Percentiles rank a stretch among this genome's conserved stretches.
Evolutionary conservation across 1,140 invertebrate species (phyloP).

Genomic region (Belonocnema kinseyi): DNA sequence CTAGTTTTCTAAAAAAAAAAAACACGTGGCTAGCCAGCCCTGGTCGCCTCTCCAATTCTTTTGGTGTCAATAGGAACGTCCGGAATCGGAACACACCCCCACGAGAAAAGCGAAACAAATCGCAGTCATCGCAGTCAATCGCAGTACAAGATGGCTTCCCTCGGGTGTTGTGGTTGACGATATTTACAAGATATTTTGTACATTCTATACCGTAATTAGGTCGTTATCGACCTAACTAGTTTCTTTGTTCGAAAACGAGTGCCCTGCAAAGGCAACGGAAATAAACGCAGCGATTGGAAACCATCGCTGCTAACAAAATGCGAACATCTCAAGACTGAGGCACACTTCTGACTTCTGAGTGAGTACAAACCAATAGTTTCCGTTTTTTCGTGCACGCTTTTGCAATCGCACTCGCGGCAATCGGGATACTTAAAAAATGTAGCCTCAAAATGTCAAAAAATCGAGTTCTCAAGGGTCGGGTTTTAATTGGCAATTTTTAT

Average conservation of each 20-base stretch:
- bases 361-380: constrained; percentile 12
- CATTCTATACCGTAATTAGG: constrained; percentile 20
- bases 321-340: constrained; percentile 29
- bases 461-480: neutral
- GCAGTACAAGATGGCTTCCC: constrained; percentile 68
- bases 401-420: constrained; percentile 20
- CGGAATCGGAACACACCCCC: constrained; percentile 64
- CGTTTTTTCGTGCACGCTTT: constrained; percentile 26
- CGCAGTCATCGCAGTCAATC: constrained; percentile 29
- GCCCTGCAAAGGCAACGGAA: neutral
- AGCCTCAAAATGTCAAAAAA: neutral
- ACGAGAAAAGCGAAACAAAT: constrained; percentile 35
- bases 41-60: neutral
- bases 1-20: no score
- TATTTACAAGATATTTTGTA: constrained; percentile 27
- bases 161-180: constrained; percentile 67
- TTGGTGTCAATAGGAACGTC: constrained; percentile 45
- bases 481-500: constrained; percentile 6
- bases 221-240: constrained; percentile 8
- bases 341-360: constrained; percentile 27
- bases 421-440: neutral
- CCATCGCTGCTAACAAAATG: constrained; percentile 17
- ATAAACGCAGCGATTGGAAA: neutral
- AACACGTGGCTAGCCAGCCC: no score
- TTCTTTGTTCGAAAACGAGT: neutral